Evolutionary conservation across 2,797 vertebrate species (phyloP).

Genomic region (Merluccius polli): DNA sequence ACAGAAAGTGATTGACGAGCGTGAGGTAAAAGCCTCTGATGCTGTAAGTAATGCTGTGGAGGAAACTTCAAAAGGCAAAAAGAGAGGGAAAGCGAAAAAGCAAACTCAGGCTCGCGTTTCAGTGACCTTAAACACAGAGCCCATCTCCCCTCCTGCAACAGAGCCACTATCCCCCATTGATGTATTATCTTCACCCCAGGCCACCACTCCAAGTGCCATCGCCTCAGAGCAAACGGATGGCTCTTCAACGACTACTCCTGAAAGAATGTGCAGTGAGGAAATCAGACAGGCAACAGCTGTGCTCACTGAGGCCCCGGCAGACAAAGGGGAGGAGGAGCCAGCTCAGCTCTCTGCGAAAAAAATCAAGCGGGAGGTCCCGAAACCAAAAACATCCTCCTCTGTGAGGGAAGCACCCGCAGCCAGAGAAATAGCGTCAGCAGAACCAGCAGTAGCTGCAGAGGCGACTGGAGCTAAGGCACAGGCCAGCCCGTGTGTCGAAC

Average conservation of each 20-base stretch:
- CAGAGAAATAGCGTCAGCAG: conserved; percentile 70
- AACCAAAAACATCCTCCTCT: conserved; percentile 74
- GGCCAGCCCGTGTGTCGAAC: conserved; percentile 64
- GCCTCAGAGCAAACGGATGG: conserved; percentile 43
- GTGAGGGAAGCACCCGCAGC: conserved; percentile 64
- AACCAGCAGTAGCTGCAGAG: conserved; percentile 60
- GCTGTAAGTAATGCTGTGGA: conserved; percentile 36
- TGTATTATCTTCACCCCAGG: conserved; percentile 36
- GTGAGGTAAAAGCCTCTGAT: conserved; percentile 30
- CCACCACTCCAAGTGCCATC: conserved; percentile 29
- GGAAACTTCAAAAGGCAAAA: conserved; percentile 55
- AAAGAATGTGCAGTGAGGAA: conserved; percentile 69
- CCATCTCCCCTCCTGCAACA: conserved; percentile 34
- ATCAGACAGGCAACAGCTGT: conserved; percentile 69
- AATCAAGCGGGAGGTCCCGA: conserved; percentile 75
- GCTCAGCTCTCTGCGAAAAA: conserved; percentile 60
- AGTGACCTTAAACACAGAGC: conserved; percentile 38
- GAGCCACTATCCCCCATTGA: conserved; percentile 37
- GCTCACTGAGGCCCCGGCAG: conserved; percentile 67
- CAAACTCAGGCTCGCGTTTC: conserved; percentile 35
- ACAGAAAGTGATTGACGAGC: conserved; percentile 30
- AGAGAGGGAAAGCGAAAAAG: conserved; percentile 64
- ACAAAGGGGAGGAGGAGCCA: conserved; percentile 75
- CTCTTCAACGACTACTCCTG: conserved; percentile 56
- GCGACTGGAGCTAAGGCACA: conserved; percentile 59